phyloP scores from a whole-genome alignment of 2,113 vertebrate genomes.

The Mormoops blainvillei region DNA sequence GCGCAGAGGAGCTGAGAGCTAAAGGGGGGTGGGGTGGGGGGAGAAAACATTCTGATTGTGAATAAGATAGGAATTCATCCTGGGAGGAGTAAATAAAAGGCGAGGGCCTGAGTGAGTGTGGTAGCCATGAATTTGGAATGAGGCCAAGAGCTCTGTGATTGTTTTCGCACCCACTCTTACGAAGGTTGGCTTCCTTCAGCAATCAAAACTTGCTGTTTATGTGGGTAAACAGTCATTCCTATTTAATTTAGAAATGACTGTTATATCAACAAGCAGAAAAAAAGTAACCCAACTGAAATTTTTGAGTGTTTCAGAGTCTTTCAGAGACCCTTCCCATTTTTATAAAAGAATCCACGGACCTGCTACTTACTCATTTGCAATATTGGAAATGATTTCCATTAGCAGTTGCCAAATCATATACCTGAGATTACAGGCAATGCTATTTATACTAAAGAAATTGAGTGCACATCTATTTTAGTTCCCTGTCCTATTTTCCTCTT shows the following conservation, averaged over 20 bases:
- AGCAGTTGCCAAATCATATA: slow-evolving; percentile 67
- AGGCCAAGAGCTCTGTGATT: neutral
- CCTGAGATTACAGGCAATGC: slow-evolving; percentile 66
- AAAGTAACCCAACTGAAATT: neutral
- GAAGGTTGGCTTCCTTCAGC: neutral
- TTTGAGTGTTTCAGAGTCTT: neutral
- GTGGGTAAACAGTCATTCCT: neutral
- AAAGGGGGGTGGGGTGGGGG: neutral
- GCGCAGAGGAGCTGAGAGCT: neutral
- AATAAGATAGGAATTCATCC: neutral
- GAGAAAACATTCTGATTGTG: neutral
- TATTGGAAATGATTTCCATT: slow-evolving; percentile 45
- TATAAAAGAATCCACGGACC: neutral
- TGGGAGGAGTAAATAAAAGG: neutral
- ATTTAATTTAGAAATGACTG: neutral
- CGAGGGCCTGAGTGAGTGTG: neutral
- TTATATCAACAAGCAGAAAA: neutral
- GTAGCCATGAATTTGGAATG: neutral
- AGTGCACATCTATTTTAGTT: slow-evolving; percentile 69
- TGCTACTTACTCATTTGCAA: neutral
- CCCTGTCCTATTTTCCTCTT: slow-evolving; percentile 73
- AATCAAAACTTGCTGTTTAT: neutral
- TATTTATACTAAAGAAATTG: slow-evolving; percentile 71
- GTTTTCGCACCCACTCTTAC: neutral
- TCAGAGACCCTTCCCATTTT: neutral